phyloP scores from a whole-genome alignment of 2,113 vertebrate species.

The Haplochromis vanheusdeni region DNA sequence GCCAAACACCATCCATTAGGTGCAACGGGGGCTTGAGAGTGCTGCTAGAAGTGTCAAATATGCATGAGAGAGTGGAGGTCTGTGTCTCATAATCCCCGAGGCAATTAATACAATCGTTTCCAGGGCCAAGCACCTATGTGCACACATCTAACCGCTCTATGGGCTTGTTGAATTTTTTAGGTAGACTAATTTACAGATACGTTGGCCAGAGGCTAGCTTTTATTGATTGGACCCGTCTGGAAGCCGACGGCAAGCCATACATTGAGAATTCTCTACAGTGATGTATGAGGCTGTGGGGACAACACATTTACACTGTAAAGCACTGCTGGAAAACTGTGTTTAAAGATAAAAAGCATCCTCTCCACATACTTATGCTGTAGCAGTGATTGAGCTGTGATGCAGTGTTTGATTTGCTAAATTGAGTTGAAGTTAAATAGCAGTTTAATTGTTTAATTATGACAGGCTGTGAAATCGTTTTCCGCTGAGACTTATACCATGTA shows the following conservation, averaged over 20 bases:
- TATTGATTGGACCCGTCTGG: slow-evolving; percentile 27
- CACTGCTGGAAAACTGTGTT: not conserved
- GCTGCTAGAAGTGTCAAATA: slow-evolving; percentile 45
- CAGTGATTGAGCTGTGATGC: not conserved
- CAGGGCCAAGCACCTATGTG: slow-evolving; percentile 19
- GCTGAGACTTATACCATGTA: not conserved
- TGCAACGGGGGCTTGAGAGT: not conserved
- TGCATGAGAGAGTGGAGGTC: slow-evolving; percentile 49
- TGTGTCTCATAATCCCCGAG: slow-evolving; percentile 31
- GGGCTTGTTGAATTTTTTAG: slow-evolving; percentile 36
- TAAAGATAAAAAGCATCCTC: not conserved
- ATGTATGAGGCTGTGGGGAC: not conserved
- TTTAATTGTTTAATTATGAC: not conserved
- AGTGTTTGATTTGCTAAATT: not conserved
- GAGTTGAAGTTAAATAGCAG: not conserved
- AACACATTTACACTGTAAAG: not conserved
- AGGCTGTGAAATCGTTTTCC: not conserved
- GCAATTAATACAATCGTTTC: slow-evolving; percentile 52
- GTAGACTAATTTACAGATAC: slow-evolving; percentile 27
- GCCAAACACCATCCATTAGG: slow-evolving; percentile 36
- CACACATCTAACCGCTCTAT: slow-evolving; percentile 5
- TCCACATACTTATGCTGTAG: not conserved
- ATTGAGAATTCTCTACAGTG: not conserved
- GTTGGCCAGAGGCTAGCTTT: slow-evolving; percentile 18
- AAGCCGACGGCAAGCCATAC: not conserved